These are phyloP conservation scores for Scrobipalpa costella DNA, from an alignment of 2,888 invertebrate genomes.

Conservation along the genomic window DNA sequence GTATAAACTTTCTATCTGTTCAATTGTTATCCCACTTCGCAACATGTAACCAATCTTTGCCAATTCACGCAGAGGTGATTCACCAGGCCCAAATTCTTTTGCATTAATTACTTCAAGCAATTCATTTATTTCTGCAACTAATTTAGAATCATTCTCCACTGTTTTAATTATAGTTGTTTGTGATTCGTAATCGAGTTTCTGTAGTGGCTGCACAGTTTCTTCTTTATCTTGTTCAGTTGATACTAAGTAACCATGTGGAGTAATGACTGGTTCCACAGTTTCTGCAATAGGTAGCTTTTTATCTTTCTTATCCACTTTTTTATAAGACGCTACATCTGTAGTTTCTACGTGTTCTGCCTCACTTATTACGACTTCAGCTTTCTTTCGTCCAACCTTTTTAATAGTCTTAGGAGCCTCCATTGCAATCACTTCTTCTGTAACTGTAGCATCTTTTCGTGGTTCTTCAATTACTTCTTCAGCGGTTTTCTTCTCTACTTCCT, in stretches of 20 bases:
- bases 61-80: constrained; percentile 88
- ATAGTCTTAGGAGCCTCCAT: constrained; percentile 81
- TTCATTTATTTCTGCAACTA: constrained; percentile 88
- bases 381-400: constrained; percentile 59
- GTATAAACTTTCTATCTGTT: constrained; percentile 89
- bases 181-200: constrained; percentile 79
- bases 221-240: constrained; percentile 81
- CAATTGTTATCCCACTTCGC: constrained; percentile 87
- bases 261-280: constrained; percentile 73
- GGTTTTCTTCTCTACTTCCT: constrained; percentile 45
- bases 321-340: constrained; percentile 82
- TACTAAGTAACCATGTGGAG: constrained; percentile 81
- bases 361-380: constrained; percentile 78
- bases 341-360: constrained; percentile 82
- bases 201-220: constrained; percentile 74
- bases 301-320: constrained; percentile 81
- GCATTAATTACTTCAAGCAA: constrained; percentile 87
- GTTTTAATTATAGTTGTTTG: constrained; percentile 78
- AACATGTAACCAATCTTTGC: constrained; percentile 91
- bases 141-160: constrained; percentile 78
- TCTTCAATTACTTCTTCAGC: constrained; percentile 64
- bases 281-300: constrained; percentile 62
- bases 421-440: constrained; percentile 70
- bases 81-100: constrained; percentile 90
- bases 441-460: constrained; percentile 73